These are phyloP conservation scores for Drosophila birchii DNA, from an alignment of 2,888 invertebrate genomes.

Conservation along the genomic window DNA sequence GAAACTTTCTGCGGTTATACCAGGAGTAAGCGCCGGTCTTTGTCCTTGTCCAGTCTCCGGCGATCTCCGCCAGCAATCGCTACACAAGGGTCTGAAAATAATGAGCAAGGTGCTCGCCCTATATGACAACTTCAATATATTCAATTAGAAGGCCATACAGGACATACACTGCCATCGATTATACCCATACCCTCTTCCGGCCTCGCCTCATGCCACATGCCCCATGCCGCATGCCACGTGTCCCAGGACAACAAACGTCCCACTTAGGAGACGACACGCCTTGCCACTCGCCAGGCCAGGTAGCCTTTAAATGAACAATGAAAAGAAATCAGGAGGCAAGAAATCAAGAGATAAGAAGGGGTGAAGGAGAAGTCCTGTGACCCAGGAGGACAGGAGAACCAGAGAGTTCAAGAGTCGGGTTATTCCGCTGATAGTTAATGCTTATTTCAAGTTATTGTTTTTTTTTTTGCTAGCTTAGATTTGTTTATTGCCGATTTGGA, in stretches of 20 bases:
- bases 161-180: neutral
- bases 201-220: neutral
- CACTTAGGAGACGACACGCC: conserved; percentile 50
- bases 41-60: neutral
- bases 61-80: neutral
- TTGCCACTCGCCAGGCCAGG: conserved; percentile 10
- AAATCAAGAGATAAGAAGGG: neutral
- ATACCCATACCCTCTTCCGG: neutral
- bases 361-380: neutral
- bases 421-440: too few relatives aligned
- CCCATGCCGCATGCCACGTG: conserved; percentile 23
- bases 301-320: conserved; percentile 22
- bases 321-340: conserved; percentile 17
- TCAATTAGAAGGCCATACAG: conserved; percentile 61
- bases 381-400: neutral
- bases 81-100: conserved; percentile 41
- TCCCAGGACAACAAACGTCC: conserved; percentile 51
- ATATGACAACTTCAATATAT: conserved; percentile 55
- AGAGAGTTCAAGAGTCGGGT: too few relatives aligned
- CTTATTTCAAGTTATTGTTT: too few relatives aligned
- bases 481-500: too few relatives aligned
- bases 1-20: conserved; percentile 45
- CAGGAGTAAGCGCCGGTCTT: neutral
- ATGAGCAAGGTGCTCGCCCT: conserved; percentile 5
- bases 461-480: too few relatives aligned